These are phyloP conservation scores for Drosophila leontia DNA, from an alignment of 1,140 invertebrate genomes.

Conservation along the genomic window DNA sequence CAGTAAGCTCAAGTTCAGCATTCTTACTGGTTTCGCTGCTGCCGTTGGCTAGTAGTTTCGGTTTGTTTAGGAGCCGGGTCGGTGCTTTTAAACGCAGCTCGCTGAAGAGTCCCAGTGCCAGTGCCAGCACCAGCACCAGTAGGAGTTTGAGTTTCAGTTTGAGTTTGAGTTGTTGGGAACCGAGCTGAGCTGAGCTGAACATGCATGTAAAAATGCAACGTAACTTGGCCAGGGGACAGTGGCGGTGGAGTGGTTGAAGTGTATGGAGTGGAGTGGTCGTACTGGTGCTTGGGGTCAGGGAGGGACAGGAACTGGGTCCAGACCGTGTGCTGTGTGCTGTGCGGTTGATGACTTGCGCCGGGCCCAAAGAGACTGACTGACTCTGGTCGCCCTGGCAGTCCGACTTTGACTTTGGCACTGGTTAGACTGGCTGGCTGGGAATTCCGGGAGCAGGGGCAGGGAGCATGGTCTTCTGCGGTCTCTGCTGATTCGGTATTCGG, in stretches of 20 bases:
- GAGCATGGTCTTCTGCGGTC: slow-evolving; percentile 29
- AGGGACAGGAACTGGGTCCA: slow-evolving; percentile 34
- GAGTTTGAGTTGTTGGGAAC: slow-evolving; percentile 52
- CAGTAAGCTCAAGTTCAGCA: background rate
- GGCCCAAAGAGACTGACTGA: slow-evolving; percentile 72
- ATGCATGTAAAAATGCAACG: slow-evolving; percentile 82
- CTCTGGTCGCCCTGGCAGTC: slow-evolving; percentile 58
- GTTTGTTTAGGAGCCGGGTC: slow-evolving; percentile 76
- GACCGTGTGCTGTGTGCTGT: slow-evolving; percentile 49
- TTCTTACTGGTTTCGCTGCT: slow-evolving; percentile 32
- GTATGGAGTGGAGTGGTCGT: slow-evolving; percentile 1
- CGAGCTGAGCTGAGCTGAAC: slow-evolving; percentile 46
- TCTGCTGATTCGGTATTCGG: slow-evolving; percentile 38
- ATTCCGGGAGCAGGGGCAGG: slow-evolving; percentile 17
- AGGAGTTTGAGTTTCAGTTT: slow-evolving; percentile 38
- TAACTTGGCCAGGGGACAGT: slow-evolving; percentile 59
- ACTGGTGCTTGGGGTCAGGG: background rate
- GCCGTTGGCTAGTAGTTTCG: slow-evolving; percentile 67
- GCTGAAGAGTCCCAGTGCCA: slow-evolving; percentile 26
- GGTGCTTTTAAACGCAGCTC: slow-evolving; percentile 69
- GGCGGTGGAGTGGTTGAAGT: slow-evolving; percentile 6
- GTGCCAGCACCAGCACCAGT: slow-evolving; percentile 15
- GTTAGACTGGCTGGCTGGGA: slow-evolving; percentile 72
- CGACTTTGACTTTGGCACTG: slow-evolving; percentile 64
- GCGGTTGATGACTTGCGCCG: slow-evolving; percentile 75